A percentile compares a stretch with the other conserved stretches of the same genome.
These are phyloP conservation scores for Ecliptopera silaceata DNA, from an alignment of 2,888 invertebrate species.

Conservation along the genomic window DNA sequence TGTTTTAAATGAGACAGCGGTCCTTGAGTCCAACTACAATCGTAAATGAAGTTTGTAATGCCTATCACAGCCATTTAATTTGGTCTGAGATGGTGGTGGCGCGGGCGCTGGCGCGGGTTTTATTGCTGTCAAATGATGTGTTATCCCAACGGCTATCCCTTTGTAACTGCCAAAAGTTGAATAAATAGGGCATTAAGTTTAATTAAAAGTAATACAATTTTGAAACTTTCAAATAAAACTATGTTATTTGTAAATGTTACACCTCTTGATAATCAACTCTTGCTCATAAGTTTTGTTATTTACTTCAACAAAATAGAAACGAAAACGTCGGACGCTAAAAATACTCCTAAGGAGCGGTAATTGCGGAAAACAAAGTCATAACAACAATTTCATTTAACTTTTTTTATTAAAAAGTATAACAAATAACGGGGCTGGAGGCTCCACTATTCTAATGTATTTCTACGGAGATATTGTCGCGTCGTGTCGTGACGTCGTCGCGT, in stretches of 20 bases:
- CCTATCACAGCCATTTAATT: conserved; percentile 8
- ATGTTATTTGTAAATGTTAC: no score
- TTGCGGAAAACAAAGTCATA: conserved; percentile 18
- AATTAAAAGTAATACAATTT: no score
- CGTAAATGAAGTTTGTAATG: conserved; percentile 22
- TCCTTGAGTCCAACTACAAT: conserved; percentile 12
- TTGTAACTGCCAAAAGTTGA: conserved; percentile 4
- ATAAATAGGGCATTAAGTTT: not conserved
- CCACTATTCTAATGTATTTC: conserved; percentile 12
- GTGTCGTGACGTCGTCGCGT: not conserved
- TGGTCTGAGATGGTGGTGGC: not conserved
- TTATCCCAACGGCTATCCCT: conserved; percentile 4
- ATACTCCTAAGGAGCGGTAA: conserved; percentile 3
- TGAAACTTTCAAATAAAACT: no score
- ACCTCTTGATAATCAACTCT: not conserved
- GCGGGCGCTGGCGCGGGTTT: not conserved
- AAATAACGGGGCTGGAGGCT: conserved; percentile 19
- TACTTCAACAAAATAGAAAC: conserved; percentile 4
- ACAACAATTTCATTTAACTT: conserved; percentile 23
- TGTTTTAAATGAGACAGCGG: not conserved
- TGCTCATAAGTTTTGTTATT: not conserved
- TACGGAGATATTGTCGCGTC: conserved; percentile 4
- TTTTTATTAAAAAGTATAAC: conserved; percentile 19
- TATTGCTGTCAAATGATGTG: conserved; percentile 12
- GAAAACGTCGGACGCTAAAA: conserved; percentile 1